Percentiles rank a stretch among this genome's conserved stretches.
These are phyloP conservation scores for Horisme vitalbata DNA, from an alignment of 2,888 invertebrate genomes.

Conservation along the genomic window DNA sequence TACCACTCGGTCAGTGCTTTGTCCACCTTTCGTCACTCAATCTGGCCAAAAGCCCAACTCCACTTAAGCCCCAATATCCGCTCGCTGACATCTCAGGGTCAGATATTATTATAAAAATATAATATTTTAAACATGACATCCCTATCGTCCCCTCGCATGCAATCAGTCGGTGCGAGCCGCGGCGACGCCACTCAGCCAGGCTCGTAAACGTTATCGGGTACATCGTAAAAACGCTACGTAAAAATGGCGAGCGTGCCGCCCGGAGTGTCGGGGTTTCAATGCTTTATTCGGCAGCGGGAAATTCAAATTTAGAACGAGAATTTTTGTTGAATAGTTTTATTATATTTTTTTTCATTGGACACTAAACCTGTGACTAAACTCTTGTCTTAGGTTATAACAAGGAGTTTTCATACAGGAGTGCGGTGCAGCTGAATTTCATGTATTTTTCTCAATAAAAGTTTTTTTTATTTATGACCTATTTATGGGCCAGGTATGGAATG, in stretches of 20 bases:
- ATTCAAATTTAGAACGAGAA: slow-evolving; percentile 30
- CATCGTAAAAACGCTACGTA: slow-evolving; percentile 79
- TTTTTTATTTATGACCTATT: no score
- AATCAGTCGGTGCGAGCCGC: slow-evolving; percentile 76
- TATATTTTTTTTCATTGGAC: not conserved
- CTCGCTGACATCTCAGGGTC: no score
- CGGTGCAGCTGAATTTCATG: no score
- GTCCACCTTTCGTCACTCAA: no score
- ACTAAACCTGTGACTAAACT: not conserved
- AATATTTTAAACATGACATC: slow-evolving; percentile 19
- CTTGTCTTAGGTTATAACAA: no score
- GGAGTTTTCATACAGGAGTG: no score
- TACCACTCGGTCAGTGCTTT: no score
- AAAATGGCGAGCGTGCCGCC: slow-evolving; percentile 68
- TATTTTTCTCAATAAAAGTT: no score
- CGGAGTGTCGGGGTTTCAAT: slow-evolving; percentile 31
- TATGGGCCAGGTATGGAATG: no score
- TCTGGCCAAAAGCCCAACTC: no score
- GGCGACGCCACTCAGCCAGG: slow-evolving; percentile 78
- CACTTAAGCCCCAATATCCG: no score
- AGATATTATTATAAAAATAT: slow-evolving; percentile 14
- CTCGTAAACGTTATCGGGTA: slow-evolving; percentile 80
- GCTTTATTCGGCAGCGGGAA: slow-evolving; percentile 23
- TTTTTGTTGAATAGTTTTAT: slow-evolving; percentile 17
- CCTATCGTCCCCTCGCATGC: slow-evolving; percentile 58